Evolutionary conservation across 1,140 invertebrate genomes (phyloP).

Genomic region (Nomia melanderi): DNA sequence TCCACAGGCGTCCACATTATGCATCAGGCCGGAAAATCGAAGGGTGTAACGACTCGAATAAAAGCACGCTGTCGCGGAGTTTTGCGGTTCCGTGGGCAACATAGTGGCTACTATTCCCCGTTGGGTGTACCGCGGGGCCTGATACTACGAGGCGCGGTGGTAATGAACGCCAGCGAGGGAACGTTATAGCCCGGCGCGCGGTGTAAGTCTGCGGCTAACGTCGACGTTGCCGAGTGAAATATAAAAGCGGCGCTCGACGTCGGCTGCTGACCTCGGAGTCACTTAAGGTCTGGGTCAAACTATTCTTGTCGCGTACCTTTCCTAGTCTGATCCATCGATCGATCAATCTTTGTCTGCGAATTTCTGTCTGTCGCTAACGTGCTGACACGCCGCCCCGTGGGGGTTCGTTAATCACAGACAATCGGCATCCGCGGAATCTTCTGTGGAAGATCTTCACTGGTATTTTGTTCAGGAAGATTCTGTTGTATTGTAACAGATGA

Average conservation of each 20-base stretch:
- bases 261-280: constrained; percentile 64
- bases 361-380: constrained; percentile 21
- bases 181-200: constrained; percentile 23
- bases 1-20: background rate
- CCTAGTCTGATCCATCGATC: constrained; percentile 52
- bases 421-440: background rate
- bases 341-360: constrained; percentile 55
- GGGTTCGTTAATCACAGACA: background rate
- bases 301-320: constrained; percentile 69
- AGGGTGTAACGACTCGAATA: constrained; percentile 4
- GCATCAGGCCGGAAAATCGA: constrained; percentile 4
- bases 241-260: constrained; percentile 55
- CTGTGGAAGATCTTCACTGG: too few species aligned
- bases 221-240: constrained; percentile 51
- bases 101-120: constrained; percentile 23
- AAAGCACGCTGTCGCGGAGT: background rate
- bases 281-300: constrained; percentile 72
- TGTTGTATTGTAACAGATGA: too few species aligned
- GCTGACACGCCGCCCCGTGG: background rate
- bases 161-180: constrained; percentile 44
- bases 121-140: background rate
- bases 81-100: constrained; percentile 29
- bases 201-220: constrained; percentile 28
- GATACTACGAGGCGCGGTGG: constrained; percentile 20
- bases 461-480: too few species aligned